Conservation (phyloP, 2,113 vertebrate species). For the Oncorhynchus masou region DNA sequence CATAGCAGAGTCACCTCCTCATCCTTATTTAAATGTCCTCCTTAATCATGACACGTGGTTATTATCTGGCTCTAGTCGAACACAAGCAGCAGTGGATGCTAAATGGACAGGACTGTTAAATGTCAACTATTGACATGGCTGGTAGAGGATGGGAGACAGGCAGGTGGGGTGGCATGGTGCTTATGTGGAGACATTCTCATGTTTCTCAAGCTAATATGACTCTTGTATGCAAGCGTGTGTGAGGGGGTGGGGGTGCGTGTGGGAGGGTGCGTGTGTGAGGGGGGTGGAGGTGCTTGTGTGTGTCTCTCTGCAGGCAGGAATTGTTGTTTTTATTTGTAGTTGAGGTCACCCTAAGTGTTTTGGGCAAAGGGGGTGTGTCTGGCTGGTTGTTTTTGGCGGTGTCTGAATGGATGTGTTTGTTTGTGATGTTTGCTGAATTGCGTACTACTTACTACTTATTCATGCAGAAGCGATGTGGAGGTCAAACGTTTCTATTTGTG, state of each 20-base stretch:
- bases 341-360: slow-evolving; percentile 15
- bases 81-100: not conserved
- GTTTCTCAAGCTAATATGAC: too few relatives aligned
- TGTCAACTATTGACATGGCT: not conserved
- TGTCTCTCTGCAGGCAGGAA: slow-evolving; percentile 2
- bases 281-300: not conserved
- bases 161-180: not conserved
- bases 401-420: slow-evolving; percentile 27
- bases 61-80: not conserved
- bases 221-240: too few relatives aligned
- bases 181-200: too few relatives aligned
- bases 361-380: not conserved
- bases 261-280: too few relatives aligned
- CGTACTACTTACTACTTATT: slow-evolving; percentile 15
- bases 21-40: not conserved
- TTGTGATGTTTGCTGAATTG: slow-evolving; percentile 20
- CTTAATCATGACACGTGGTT: too few relatives aligned
- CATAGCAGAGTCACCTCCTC: not conserved
- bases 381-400: slow-evolving; percentile 19
- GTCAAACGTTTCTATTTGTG: slow-evolving; percentile 5
- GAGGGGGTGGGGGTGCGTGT: too few relatives aligned
- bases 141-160: not conserved
- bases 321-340: slow-evolving; percentile 21
- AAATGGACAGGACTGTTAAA: not conserved
- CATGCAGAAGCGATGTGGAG: slow-evolving; percentile 10